Evolutionary conservation across 2,113 vertebrate genomes (phyloP), one percentile per base, ranked within the genome.

Genomic region (Notarius quadriscutis): DNA sequence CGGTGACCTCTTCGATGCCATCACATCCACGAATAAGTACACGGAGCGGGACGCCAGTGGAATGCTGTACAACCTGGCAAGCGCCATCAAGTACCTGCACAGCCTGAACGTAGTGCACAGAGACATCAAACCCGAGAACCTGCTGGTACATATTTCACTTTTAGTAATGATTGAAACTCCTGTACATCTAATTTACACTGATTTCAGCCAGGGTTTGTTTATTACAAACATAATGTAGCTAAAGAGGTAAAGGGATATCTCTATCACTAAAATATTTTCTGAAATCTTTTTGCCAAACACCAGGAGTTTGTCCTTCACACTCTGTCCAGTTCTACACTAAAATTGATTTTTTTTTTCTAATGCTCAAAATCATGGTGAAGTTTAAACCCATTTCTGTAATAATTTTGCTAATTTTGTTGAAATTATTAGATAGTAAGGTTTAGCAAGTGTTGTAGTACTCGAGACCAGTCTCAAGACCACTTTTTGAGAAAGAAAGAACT

Each of bases 121-220:
- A 41, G 98, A 99, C 95, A 99, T 99, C 93, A 99, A 99, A 92
- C 98, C 98, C 0, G 98, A 99, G 92, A 99, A 99, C 90, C 95
- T 99, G 84, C 92, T 99, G 97, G 98, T 99, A 93, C 96, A 96
- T 93, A 3, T 41, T 57, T 25, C 14, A 20, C 0, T 15, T 50
- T 30, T 74, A 75, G 1, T 34, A 7, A n/a, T 18, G 50, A 81
- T 53, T 78, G 7, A 78, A 53, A 78, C 1, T 12, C 20, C 12
- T 10, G 1, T 48, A 12, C 12, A n/a, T 50, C 15, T n/a, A 67
- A 9, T 67, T 8, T 9, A 7, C 20, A 41, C n/a, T 60, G 30
- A n/a, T 48, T 10, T 22, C 55, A 25, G 6, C 18, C 14, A 18
- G n/a, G 9, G 12, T 25, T 12, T 14, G 9, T 53, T 53, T 15